These are phyloP conservation scores for Cirrhinus mrigala DNA, from an alignment of 2,797 vertebrate species.

Conservation along the genomic window DNA sequence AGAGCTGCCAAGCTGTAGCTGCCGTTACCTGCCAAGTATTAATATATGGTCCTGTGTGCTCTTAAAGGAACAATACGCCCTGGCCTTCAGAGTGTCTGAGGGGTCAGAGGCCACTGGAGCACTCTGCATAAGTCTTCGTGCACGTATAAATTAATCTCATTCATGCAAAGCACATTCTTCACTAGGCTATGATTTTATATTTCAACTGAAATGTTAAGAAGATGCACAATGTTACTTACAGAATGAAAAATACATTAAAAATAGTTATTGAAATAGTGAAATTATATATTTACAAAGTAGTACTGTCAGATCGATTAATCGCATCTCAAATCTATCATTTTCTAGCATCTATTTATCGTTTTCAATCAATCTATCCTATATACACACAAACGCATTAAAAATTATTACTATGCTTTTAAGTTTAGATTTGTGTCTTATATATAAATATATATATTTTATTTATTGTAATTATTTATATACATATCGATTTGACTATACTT, in stretches of 20 bases:
- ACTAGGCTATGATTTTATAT: constrained; percentile 1
- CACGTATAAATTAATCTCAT: constrained; percentile 33
- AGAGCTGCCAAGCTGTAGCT: constrained; percentile 67
- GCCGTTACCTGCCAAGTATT: constrained; percentile 78
- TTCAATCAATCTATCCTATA: too few relatives aligned
- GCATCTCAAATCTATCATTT: too few relatives aligned
- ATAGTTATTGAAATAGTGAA: not conserved
- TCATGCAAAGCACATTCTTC: constrained; percentile 20
- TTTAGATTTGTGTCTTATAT: too few relatives aligned
- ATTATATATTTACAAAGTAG: too few relatives aligned
- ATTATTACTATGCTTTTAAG: too few relatives aligned
- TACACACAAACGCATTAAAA: too few relatives aligned
- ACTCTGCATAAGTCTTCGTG: constrained; percentile 31
- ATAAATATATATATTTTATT: too few relatives aligned
- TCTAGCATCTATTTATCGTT: too few relatives aligned
- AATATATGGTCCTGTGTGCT: constrained; percentile 72
- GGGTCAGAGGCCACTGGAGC: constrained; percentile 61
- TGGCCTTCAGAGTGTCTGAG: constrained; percentile 71
- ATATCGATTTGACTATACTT: too few relatives aligned
- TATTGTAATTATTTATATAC: too few relatives aligned
- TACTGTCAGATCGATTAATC: too few relatives aligned
- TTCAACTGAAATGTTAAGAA: not conserved
- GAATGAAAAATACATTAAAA: not conserved
- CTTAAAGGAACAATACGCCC: constrained; percentile 68
- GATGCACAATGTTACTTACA: not conserved